Evolutionary conservation across 2,113 vertebrate genomes (phyloP).

Genomic region (Chlamydotis undulata): DNA sequence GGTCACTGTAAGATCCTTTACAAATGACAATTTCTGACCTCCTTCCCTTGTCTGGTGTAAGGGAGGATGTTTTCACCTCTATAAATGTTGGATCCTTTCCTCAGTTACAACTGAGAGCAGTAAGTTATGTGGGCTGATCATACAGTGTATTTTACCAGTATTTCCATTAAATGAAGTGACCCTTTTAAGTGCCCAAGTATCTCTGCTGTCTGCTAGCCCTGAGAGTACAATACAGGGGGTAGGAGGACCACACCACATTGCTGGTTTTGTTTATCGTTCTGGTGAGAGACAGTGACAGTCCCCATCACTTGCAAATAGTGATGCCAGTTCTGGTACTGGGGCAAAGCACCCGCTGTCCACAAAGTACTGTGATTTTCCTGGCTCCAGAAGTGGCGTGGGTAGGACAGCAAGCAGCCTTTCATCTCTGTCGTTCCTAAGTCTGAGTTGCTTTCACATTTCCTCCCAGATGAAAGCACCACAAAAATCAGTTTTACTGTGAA

Average conservation of each 20-base stretch:
- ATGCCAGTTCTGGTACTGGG: not conserved
- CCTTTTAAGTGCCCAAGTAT: not conserved
- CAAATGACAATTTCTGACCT: constrained; percentile 88
- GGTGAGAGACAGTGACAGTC: not conserved
- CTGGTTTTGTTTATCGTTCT: not conserved
- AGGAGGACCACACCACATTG: not conserved
- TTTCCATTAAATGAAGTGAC: not conserved
- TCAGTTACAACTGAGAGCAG: not conserved
- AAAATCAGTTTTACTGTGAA: constrained; percentile 4
- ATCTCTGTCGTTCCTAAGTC: not conserved
- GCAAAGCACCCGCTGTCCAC: not conserved
- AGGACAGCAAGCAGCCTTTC: not conserved
- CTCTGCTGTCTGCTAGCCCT: not conserved
- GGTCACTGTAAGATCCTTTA: constrained; percentile 92
- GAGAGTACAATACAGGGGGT: not conserved
- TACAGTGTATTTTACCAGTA: not conserved
- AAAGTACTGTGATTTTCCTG: not conserved
- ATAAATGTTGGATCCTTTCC: not conserved
- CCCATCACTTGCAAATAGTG: not conserved
- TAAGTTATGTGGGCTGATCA: not conserved
- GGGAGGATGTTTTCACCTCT: not conserved
- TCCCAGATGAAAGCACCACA: not conserved
- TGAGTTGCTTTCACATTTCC: not conserved
- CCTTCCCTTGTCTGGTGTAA: not conserved
- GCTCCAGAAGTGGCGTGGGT: not conserved